Evolutionary conservation across 2,888 invertebrate genomes (phyloP), one percentile per base, ranked within the genome.

Genomic region (Dendrolimus houi): DNA sequence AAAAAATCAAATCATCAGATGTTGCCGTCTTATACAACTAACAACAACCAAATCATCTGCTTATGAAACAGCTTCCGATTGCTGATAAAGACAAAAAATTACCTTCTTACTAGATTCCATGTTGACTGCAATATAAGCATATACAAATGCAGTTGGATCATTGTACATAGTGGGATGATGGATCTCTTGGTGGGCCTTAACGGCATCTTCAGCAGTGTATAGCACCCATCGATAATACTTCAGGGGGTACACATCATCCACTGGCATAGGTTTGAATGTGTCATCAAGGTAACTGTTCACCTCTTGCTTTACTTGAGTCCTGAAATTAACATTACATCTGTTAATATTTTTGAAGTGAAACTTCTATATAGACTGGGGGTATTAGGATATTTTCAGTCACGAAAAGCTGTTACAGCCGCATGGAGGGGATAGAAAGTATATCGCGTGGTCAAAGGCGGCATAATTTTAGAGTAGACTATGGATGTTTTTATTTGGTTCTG

Each of bases 111-210:
- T 93, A 57, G 93, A 94, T 64, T 91, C 91, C 95, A 98, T 95
- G 75, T 98, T 95, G 6, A 98, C 79, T 77, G 98, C 97, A 59
- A 98, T 88, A 52, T 92, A 84, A 3, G 95, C 93, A 64, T 91
- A 92, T 0, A 98, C 79, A 12, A 93, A 83, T 0, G 96, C 94
- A 77, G 95, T 91, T 0, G 96, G 95, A 52, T 91, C 83, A 81
- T 98, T 96, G 70, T 94, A 95, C 87, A 97, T 94, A 1, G 95
- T 93, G 0, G 97, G 96, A 77, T 96, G 95, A 78, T 97, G 96
- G 0, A 94, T 94, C 81, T 98, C 96, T 55, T 95, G 92, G 70
- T 97, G 96, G 59, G 93, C 94, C 62, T 92, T 85, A 12, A 98
- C 90, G 0, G 97, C 97, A 69, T 97, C 96, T 13, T 91, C 87